These are phyloP conservation scores for Lampris incognitus DNA, from an alignment of 2,113 vertebrate genomes.

Conservation along the genomic window DNA sequence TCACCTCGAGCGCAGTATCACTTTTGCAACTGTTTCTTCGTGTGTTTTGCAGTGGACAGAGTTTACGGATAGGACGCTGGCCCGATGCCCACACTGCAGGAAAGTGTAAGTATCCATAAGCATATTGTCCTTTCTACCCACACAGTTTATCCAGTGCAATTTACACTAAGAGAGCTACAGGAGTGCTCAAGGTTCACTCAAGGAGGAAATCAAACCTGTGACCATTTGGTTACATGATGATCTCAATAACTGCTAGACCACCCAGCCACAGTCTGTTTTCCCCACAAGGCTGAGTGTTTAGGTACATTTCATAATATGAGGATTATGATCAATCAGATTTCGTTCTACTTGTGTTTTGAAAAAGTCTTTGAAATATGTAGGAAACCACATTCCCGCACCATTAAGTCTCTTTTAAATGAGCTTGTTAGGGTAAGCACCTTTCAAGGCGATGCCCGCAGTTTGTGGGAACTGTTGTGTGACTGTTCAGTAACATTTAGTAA, in stretches of 20 bases:
- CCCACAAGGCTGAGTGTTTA: not conserved
- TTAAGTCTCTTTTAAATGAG: not conserved
- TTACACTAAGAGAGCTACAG: not conserved
- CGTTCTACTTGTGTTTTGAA: slow-evolving; percentile 1
- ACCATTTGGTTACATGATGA: no score
- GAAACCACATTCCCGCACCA: slow-evolving; percentile 3
- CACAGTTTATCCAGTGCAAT: not conserved
- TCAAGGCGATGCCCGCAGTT: slow-evolving; percentile 4
- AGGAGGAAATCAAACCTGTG: no score
- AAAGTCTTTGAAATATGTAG: not conserved
- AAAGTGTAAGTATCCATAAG: slow-evolving; percentile 89
- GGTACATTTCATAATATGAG: not conserved
- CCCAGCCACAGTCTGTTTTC: slow-evolving; percentile 1
- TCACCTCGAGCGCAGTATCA: not conserved
- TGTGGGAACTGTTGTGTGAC: not conserved
- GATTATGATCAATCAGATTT: slow-evolving; percentile 24
- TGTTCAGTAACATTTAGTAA: not conserved
- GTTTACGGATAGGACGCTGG: slow-evolving; percentile 93
- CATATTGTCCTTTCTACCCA: slow-evolving; percentile 19
- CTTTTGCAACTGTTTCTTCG: not conserved
- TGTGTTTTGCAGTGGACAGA: slow-evolving; percentile 89
- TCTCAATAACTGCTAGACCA: not conserved
- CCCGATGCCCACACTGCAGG: slow-evolving; percentile 92
- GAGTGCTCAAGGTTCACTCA: not conserved
- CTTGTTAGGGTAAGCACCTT: slow-evolving; percentile 20